phyloP scores from a whole-genome alignment of 1,140 invertebrate genomes.

The Nymphalis io region DNA sequence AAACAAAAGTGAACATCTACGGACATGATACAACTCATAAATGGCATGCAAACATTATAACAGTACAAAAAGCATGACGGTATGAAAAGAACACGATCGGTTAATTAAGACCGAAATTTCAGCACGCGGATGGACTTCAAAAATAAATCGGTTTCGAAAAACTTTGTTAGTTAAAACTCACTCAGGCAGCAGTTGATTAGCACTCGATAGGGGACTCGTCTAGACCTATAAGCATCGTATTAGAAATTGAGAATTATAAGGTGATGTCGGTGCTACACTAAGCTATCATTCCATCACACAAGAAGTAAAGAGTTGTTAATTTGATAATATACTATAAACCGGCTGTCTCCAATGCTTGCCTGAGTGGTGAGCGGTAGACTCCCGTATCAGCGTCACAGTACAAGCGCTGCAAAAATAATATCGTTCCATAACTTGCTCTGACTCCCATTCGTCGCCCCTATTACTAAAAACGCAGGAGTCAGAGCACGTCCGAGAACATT shows the following conservation, averaged over 20 bases:
- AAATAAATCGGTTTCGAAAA: constrained; percentile 75
- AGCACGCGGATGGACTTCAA: constrained; percentile 71
- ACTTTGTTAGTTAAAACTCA: constrained; percentile 75
- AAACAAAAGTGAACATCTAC: constrained; percentile 45
- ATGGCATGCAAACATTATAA: constrained; percentile 71
- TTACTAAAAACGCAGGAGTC: constrained; percentile 44
- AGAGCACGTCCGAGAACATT: constrained; percentile 61
- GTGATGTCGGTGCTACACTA: constrained; percentile 64
- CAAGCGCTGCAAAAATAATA: constrained; percentile 87
- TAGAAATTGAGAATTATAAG: constrained; percentile 50
- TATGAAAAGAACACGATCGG: constrained; percentile 49
- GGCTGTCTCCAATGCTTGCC: constrained; percentile 85
- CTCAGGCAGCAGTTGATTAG: constrained; percentile 80
- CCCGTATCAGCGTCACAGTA: constrained; percentile 85
- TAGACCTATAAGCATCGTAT: constrained; percentile 60
- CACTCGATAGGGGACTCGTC: constrained; percentile 59
- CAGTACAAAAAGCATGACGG: constrained; percentile 74
- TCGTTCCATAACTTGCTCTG: constrained; percentile 72
- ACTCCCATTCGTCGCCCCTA: constrained; percentile 43
- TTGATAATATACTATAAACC: constrained; percentile 78
- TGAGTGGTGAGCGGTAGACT: constrained; percentile 87
- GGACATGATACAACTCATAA: constrained; percentile 61
- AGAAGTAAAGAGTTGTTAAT: constrained; percentile 75
- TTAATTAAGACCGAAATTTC: constrained; percentile 24
- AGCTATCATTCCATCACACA: constrained; percentile 78